phyloP scores from a whole-genome alignment of 2,113 vertebrate genomes.

The Sminthopsis crassicaudata region DNA sequence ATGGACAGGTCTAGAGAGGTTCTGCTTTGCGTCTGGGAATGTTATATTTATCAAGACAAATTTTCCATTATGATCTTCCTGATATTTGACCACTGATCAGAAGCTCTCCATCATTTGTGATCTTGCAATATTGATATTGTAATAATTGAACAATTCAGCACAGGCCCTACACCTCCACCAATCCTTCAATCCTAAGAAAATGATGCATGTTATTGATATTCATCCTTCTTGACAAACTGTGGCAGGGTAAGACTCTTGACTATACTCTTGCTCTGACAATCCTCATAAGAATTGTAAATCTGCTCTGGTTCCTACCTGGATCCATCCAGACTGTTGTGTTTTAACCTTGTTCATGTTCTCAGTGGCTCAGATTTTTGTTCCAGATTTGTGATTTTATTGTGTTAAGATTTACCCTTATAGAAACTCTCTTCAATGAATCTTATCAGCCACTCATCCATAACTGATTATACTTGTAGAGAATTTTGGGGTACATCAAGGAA shows the following conservation, averaged over 20 bases:
- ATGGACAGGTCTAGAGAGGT: slow-evolving; percentile 14
- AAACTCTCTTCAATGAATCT: background rate
- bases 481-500: background rate
- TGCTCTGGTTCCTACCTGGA: background rate
- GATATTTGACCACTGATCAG: slow-evolving; percentile 1
- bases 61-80: slow-evolving; percentile 31
- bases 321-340: background rate
- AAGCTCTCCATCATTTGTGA: background rate
- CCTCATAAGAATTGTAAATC: background rate
- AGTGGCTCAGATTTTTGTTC: background rate
- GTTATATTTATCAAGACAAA: slow-evolving; percentile 10
- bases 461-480: background rate
- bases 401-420: background rate
- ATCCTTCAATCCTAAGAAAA: background rate
- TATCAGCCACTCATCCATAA: background rate
- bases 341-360: background rate
- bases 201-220: background rate
- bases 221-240: background rate
- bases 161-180: background rate
- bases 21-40: slow-evolving; percentile 32
- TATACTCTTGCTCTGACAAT: background rate
- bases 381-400: background rate
- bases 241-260: background rate
- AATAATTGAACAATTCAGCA: slow-evolving; percentile 1
- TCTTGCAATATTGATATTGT: slow-evolving; percentile 23